These are phyloP conservation scores for Cyanoderma ruficeps DNA, from an alignment of 2,113 vertebrate species.

Conservation along the genomic window DNA sequence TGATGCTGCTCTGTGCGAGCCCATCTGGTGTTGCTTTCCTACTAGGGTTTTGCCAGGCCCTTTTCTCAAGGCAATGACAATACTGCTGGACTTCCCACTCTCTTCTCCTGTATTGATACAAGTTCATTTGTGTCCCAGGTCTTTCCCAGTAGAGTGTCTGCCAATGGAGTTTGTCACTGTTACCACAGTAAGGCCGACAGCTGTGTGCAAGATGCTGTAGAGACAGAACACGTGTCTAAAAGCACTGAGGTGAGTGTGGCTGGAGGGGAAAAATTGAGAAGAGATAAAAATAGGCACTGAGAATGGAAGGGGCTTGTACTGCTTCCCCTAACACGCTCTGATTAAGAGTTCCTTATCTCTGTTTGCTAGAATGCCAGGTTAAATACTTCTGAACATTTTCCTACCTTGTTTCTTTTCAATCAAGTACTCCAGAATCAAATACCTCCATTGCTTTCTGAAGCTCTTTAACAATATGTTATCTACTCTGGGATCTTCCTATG, in stretches of 20 bases:
- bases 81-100: background rate
- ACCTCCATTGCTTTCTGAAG: background rate
- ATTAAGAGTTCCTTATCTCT: background rate
- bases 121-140: background rate
- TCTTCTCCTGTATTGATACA: background rate
- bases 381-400: background rate
- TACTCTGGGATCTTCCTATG: background rate
- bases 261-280: background rate
- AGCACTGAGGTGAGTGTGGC: background rate
- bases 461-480: background rate
- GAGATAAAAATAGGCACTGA: background rate
- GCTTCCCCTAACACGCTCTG: background rate
- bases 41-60: background rate
- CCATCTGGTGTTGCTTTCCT: constrained; percentile 5
- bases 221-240: background rate
- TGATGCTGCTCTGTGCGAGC: background rate
- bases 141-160: background rate
- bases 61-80: background rate
- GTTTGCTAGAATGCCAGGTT: background rate
- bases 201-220: background rate
- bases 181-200: background rate
- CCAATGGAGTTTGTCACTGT: background rate
- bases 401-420: background rate
- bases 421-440: background rate
- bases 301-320: background rate